Evolutionary conservation across 2,797 vertebrate genomes (phyloP).

Genomic region (Limosa lapponica): DNA sequence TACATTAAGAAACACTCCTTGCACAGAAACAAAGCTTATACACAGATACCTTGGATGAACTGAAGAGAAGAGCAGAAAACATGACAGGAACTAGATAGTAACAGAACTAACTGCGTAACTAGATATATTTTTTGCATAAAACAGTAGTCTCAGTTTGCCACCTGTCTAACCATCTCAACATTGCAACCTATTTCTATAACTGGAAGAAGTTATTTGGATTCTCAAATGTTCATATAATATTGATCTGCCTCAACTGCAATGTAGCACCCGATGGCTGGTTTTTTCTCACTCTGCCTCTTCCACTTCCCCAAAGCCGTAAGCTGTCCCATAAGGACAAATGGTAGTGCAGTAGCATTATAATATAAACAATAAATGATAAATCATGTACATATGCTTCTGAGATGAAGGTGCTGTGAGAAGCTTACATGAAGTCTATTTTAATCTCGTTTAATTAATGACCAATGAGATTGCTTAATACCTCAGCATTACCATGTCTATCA

Average conservation of each 20-base stretch:
- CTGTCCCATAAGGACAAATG: not conserved
- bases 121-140: slow-evolving; percentile 31
- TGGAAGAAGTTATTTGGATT: not conserved
- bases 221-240: not conserved
- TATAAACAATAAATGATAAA: not conserved
- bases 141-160: slow-evolving; percentile 69
- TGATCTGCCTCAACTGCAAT: not conserved
- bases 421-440: not conserved
- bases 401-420: not conserved
- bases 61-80: not conserved
- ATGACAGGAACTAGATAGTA: not conserved
- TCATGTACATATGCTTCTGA: not conserved
- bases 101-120: slow-evolving; percentile 18
- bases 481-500: not conserved
- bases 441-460: not conserved
- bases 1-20: not conserved
- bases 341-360: not conserved
- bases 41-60: not conserved
- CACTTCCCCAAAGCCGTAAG: not conserved
- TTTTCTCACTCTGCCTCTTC: not conserved
- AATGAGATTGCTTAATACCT: not conserved
- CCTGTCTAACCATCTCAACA: slow-evolving; percentile 60
- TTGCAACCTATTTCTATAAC: slow-evolving; percentile 54
- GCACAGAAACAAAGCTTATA: not conserved
- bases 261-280: rapidly evolving